Evolutionary conservation across 2,797 vertebrate genomes (phyloP).

Genomic region (Sebastes umbrosus): DNA sequence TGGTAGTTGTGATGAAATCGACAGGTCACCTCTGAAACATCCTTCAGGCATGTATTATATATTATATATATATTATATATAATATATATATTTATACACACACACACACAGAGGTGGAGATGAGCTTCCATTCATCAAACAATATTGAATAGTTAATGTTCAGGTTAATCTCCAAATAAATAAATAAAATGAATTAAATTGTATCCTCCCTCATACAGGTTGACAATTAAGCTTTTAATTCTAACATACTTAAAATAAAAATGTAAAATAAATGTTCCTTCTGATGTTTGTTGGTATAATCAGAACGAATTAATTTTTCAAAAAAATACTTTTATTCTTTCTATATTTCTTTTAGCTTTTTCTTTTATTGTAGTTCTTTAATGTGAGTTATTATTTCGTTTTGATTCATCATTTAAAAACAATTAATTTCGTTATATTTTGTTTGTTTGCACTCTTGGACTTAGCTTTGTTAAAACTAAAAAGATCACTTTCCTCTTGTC

Average conservation of each 20-base stretch:
- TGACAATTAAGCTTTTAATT: not conserved
- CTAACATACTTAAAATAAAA: not conserved
- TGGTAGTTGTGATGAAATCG: conserved; percentile 34
- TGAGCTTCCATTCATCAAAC: not conserved
- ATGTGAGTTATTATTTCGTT: not conserved
- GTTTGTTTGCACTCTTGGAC: not conserved
- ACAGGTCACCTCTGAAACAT: conserved; percentile 1
- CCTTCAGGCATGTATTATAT: not conserved
- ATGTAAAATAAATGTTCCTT: not conserved
- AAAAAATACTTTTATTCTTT: not conserved
- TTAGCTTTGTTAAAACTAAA: not conserved
- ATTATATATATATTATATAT: no score
- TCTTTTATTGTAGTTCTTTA: not conserved
- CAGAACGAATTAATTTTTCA: not conserved
- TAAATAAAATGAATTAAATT: not conserved
- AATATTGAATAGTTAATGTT: not conserved
- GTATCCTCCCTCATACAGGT: not conserved
- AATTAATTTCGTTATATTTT: not conserved
- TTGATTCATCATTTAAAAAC: not conserved
- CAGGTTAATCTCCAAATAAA: not conserved
- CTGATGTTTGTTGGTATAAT: not conserved
- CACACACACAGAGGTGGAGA: not conserved
- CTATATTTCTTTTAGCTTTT: not conserved
- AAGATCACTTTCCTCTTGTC: conserved; percentile 26
- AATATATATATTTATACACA: no score